Conservation (phyloP, 1,140 invertebrate genomes). For the Nasonia vitripennis region DNA sequence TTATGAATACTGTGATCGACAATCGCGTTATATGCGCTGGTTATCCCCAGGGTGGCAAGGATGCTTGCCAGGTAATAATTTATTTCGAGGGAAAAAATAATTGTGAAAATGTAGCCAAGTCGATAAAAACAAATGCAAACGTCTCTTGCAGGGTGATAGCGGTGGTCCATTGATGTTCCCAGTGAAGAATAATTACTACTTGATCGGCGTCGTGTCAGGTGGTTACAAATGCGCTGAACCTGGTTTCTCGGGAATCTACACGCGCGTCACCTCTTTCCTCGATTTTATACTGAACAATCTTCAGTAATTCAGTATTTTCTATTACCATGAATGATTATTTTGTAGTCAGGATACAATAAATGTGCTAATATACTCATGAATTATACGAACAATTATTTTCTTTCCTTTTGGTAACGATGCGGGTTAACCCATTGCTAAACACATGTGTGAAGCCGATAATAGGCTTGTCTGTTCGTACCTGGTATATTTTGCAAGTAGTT, state of each 20-base stretch:
- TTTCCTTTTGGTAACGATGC: too few species aligned
- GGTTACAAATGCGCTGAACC: conserved; percentile 84
- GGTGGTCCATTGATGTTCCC: conserved; percentile 87
- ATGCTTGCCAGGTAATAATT: conserved; percentile 84
- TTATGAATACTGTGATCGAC: conserved; percentile 74
- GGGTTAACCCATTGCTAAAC: too few species aligned
- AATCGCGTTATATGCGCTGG: conserved; percentile 86
- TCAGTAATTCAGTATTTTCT: too few species aligned
- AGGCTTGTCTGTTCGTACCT: too few species aligned
- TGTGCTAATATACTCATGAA: too few species aligned
- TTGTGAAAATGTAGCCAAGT: too few species aligned
- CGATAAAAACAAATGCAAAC: background rate
- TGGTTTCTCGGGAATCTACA: conserved; percentile 86
- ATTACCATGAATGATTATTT: too few species aligned
- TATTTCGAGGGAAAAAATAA: background rate
- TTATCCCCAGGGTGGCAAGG: conserved; percentile 81
- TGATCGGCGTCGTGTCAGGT: conserved; percentile 85
- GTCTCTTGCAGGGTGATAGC: conserved; percentile 82
- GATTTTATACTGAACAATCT: conserved; percentile 76
- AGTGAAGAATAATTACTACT: conserved; percentile 70
- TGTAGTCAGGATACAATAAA: too few species aligned
- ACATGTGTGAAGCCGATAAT: too few species aligned
- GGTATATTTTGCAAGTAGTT: too few species aligned
- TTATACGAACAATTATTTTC: too few species aligned
- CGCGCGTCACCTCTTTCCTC: conserved; percentile 80